Evolutionary conservation across 1,140 invertebrate genomes (phyloP), one percentile per base, ranked within the genome.

Genomic region (Nebria ingens): DNA sequence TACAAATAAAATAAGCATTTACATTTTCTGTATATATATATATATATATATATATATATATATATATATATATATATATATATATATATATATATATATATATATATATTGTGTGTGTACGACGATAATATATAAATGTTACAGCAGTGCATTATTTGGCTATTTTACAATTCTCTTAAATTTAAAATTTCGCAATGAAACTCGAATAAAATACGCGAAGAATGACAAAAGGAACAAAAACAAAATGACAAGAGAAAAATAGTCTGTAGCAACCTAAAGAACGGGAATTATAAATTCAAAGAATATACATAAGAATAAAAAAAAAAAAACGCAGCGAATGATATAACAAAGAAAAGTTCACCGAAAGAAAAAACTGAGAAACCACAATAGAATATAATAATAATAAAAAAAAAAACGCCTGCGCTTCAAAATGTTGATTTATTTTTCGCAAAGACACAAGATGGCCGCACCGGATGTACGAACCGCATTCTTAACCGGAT

Each of bases 181-280:
- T 11, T 45, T 45, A 45, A 45, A 45, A 45, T 45, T n/a, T 45
- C 40, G 15, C 40, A 45, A 45, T 45, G 40, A 45, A 45, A 45
- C 9, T 45, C 40, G 17, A 17, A 45, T 45, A 45, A 45, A 45
- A 12, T 9, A 45, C 6, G 40, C 40, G 40, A 17, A 45, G 40
- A 45, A 45, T n/a, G 17, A 45, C 40, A 45, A 45, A 12, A 9
- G 40, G 40, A 6, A 6, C 25, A 34, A 17, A 9, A 17, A 17
- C 40, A 45, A 17, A 9, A 17, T 12, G 40, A 11, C 3, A 45
- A 11, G 4, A 45, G 40, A 45, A 45, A 45, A 45, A 45, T 45
- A 45, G n/a, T n/a, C n/a, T n/a, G n/a, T n/a, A n/a, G n/a, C n/a
- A n/a, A n/a, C n/a, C n/a, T n/a, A 45, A 45, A 45, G 40, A 45